Conservation (phyloP, 2,113 vertebrate genomes). For the Calypte anna region DNA sequence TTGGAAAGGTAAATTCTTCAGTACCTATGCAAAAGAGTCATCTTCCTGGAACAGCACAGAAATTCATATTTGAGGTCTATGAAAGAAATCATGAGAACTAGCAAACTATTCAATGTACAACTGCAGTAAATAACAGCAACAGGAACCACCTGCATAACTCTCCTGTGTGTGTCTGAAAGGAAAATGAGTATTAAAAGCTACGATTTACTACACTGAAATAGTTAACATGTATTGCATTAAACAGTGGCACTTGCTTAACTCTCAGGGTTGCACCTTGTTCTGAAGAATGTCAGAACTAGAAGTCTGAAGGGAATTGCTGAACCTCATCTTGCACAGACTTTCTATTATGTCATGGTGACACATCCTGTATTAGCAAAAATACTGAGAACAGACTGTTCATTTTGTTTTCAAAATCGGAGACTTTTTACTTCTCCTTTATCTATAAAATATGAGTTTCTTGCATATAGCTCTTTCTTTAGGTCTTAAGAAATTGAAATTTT, state of each 20-base stretch:
- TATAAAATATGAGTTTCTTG: not conserved
- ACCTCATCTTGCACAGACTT: not conserved
- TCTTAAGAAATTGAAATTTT: not conserved
- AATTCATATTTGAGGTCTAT: not conserved
- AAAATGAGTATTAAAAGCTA: not conserved
- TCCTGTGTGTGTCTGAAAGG: not conserved
- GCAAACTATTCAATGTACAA: not conserved
- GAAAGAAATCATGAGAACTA: not conserved
- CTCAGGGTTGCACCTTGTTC: not conserved
- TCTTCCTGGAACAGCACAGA: not conserved
- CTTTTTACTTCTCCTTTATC: not conserved
- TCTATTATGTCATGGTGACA: not conserved
- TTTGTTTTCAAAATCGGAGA: constrained; percentile 35
- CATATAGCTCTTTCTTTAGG: not conserved
- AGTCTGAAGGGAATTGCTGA: not conserved
- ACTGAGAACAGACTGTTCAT: not conserved
- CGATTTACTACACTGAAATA: not conserved
- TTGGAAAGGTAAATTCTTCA: not conserved
- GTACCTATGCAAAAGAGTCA: not conserved
- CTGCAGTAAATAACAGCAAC: not conserved
- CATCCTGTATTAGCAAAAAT: not conserved
- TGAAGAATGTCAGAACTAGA: not conserved
- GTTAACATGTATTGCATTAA: not conserved
- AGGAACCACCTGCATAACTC: not conserved
- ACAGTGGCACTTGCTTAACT: not conserved